These are phyloP conservation scores for Oegoconia quadripuncta DNA, from an alignment of 2,888 invertebrate species.

Conservation along the genomic window DNA sequence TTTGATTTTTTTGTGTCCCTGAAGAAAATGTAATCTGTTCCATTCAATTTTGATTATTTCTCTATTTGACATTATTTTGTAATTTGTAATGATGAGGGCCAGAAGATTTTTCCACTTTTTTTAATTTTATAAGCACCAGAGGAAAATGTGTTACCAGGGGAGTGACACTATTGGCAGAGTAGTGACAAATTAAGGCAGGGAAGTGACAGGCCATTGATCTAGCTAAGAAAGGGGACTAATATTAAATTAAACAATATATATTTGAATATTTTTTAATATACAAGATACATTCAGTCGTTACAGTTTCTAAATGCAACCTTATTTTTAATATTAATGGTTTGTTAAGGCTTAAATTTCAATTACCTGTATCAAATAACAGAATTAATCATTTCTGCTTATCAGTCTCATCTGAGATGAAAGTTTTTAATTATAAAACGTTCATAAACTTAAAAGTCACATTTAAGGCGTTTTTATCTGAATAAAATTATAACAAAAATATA, in stretches of 20 bases:
- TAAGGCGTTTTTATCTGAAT: conserved; percentile 8
- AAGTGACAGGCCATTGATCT: conserved; percentile 14
- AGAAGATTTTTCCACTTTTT: conserved; percentile 16
- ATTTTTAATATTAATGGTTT: conserved; percentile 14
- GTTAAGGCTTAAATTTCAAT: conserved; percentile 14
- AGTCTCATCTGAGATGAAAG: conserved; percentile 11
- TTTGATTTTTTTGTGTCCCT: conserved; percentile 11
- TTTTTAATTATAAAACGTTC: conserved; percentile 9
- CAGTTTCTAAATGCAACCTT: conserved; percentile 11
- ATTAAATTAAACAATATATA: conserved; percentile 10
- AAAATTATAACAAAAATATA: conserved; percentile 11
- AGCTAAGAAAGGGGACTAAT: conserved; percentile 12
- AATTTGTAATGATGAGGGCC: conserved; percentile 9
- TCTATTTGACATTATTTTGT: not conserved
- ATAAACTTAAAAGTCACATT: conserved; percentile 9
- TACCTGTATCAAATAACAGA: conserved; percentile 15
- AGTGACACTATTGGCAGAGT: conserved; percentile 20
- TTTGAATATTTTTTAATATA: conserved; percentile 12
- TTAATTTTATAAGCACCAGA: conserved; percentile 18
- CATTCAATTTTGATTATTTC: conserved; percentile 10
- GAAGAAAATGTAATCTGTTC: conserved; percentile 10
- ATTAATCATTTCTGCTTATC: conserved; percentile 15
- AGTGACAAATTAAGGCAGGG: conserved; percentile 16
- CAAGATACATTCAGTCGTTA: conserved; percentile 6
- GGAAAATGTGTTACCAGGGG: conserved; percentile 21